These are phyloP conservation scores for Pterois miles DNA, from an alignment of 2,797 vertebrate genomes.

Conservation along the genomic window DNA sequence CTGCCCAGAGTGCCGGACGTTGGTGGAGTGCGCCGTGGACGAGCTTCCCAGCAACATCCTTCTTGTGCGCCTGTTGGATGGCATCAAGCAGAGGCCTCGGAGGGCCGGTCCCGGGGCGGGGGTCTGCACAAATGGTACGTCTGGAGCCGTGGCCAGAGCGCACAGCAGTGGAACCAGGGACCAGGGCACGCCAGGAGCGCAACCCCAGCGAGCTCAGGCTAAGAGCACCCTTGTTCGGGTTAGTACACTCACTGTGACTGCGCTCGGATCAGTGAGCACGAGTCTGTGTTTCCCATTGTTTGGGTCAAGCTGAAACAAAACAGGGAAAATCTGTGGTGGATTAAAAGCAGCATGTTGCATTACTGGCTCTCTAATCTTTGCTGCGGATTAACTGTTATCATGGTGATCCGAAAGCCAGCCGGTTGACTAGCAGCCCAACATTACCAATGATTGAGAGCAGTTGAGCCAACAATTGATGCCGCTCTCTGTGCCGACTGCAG, in stretches of 20 bases:
- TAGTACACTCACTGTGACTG: conserved; percentile 72
- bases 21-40: conserved; percentile 94
- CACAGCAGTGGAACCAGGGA: conserved; percentile 85
- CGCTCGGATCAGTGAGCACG: conserved; percentile 48
- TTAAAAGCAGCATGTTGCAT: conserved; percentile 77
- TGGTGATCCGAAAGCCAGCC: conserved; percentile 55
- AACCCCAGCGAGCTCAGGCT: conserved; percentile 90
- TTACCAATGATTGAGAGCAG: conserved; percentile 50
- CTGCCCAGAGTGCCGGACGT: conserved; percentile 96
- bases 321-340: conserved; percentile 68
- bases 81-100: conserved; percentile 96
- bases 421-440: conserved; percentile 60
- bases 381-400: conserved; percentile 71
- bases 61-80: conserved; percentile 95
- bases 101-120: conserved; percentile 74
- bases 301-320: conserved; percentile 64
- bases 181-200: conserved; percentile 81
- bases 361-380: conserved; percentile 68
- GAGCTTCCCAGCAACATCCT: conserved; percentile 98
- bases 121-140: conserved; percentile 79
- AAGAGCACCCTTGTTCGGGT: conserved; percentile 95
- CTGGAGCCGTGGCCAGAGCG: conserved; percentile 77
- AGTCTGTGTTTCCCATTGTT: conserved; percentile 63
- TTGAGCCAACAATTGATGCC: conserved; percentile 49
- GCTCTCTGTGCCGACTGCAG: conserved; percentile 16